Evolutionary conservation across 2,797 vertebrate species (phyloP), one percentile per base, ranked within the genome.

Genomic region (Urophycis tenuis): DNA sequence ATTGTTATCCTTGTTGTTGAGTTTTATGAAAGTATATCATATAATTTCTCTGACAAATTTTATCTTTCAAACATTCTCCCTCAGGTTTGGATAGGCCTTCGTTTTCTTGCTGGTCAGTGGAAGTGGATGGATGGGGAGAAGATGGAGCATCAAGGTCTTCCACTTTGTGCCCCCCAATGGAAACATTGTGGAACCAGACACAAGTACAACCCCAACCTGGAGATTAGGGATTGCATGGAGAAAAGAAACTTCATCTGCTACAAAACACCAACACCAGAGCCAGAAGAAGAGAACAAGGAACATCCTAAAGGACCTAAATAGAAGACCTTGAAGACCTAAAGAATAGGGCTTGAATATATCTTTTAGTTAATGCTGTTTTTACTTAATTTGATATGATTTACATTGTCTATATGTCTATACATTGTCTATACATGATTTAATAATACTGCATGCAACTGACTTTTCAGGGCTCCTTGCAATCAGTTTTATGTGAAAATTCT

Each of bases 51-150:
- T 8, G 11, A 53, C 32, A 15, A 30, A 32, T 53, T 74, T n/a
- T n/a, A n/a, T 17, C 49, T 14, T 31, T 6, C 30, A 17, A 64
- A 64, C 53, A 25, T 10, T 4, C 29, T 78, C 71, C 15, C 53
- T 53, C 82, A 90, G 87, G 81, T 84, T 45, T 91, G 87, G 87
- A 80, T 7, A 0, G 81, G 86, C 31, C 76, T 88, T 35, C 85
- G 82, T 0, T 87, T 88, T 72, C 73, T 88, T 67, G 88, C 49
- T 71, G 79, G 79, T 0, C 0, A 45, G 5, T 91, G 88, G 88
- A 81, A 31, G n/a, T 86, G 84, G 88, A 3, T 31, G 10, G 64
- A 80, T n/a, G 77, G 82, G 75, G 0, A 19, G 0, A 1, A 0
- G 5, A 1, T 67, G 30, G 1, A 71, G 0, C 1, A 74, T 10